phyloP scores from a whole-genome alignment of 92 coral and sea anemone genomes.

The Hydrozoanthus gracilis region DNA sequence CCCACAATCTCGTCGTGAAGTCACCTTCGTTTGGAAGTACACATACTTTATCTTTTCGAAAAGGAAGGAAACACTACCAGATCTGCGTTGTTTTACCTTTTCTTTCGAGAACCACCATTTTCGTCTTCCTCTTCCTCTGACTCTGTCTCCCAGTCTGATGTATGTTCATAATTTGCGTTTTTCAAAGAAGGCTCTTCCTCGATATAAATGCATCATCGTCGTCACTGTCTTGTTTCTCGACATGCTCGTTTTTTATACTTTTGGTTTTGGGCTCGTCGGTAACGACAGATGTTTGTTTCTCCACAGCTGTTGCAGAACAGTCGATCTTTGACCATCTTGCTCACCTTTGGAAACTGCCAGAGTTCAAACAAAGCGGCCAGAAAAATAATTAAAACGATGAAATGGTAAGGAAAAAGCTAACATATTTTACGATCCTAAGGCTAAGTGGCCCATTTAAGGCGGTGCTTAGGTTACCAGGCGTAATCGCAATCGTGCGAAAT shows the following conservation, averaged over 20 bases:
- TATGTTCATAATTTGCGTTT: constrained; percentile 26
- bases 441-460: too few relatives aligned
- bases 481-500: too few relatives aligned
- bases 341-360: constrained; percentile 5
- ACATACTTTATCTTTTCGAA: too few relatives aligned
- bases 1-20: too few relatives aligned
- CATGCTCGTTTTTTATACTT: too few relatives aligned
- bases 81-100: constrained; percentile 18
- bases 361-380: background rate
- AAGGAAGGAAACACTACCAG: too few relatives aligned
- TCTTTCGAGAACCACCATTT: background rate
- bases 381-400: background rate
- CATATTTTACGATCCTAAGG: too few relatives aligned
- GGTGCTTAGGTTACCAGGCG: too few relatives aligned
- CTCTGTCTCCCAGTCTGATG: constrained; percentile 49
- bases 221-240: constrained; percentile 9
- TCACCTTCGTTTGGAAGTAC: too few relatives aligned
- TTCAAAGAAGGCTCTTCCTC: constrained; percentile 50
- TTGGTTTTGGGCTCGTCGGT: too few relatives aligned
- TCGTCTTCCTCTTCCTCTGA: constrained; percentile 43
- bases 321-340: background rate
- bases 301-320: background rate
- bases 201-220: constrained; percentile 30
- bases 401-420: too few relatives aligned
- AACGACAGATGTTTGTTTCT: too few relatives aligned